Percentiles rank a stretch among this genome's conserved stretches.
Evolutionary conservation across 2,888 invertebrate genomes (phyloP).

Genomic region (Dynastes maya): DNA sequence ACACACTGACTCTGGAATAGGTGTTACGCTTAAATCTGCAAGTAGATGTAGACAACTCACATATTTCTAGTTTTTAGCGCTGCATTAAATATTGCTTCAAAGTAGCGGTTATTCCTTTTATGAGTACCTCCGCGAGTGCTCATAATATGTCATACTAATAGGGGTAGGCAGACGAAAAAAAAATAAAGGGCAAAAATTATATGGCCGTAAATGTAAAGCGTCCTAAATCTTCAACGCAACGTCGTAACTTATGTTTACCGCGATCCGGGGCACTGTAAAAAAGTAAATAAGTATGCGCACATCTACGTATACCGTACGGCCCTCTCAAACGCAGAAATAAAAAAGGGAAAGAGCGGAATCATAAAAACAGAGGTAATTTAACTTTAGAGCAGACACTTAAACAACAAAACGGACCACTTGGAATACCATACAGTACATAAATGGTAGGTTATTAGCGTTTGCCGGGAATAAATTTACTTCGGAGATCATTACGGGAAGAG

Average conservation of each 20-base stretch:
- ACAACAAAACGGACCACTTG: conserved; percentile 49
- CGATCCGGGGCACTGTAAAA: conserved; percentile 7
- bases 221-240: conserved; percentile 33
- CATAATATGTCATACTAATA: conserved; percentile 12
- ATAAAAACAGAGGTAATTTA: conserved; percentile 47
- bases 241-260: conserved; percentile 25
- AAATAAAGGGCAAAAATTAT: conserved; percentile 27
- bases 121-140: background rate
- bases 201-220: conserved; percentile 28
- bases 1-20: too few relatives aligned
- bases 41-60: too few relatives aligned
- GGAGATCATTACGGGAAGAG: conserved; percentile 32
- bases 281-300: conserved; percentile 24
- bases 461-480: conserved; percentile 51
- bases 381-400: conserved; percentile 43
- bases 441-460: conserved; percentile 44
- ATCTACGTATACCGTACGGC: background rate
- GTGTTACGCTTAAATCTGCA: too few relatives aligned
- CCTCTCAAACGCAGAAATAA: conserved; percentile 32
- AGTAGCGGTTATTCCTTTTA: background rate
- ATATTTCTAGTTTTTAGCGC: too few relatives aligned
- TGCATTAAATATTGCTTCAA: too few relatives aligned
- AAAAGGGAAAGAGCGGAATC: conserved; percentile 34
- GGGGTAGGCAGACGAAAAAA: conserved; percentile 1
- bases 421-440: conserved; percentile 38